Evolutionary conservation across 1,140 invertebrate species (phyloP), one percentile per base, ranked within the genome.

Genomic region (Calliopsis andreniformis): DNA sequence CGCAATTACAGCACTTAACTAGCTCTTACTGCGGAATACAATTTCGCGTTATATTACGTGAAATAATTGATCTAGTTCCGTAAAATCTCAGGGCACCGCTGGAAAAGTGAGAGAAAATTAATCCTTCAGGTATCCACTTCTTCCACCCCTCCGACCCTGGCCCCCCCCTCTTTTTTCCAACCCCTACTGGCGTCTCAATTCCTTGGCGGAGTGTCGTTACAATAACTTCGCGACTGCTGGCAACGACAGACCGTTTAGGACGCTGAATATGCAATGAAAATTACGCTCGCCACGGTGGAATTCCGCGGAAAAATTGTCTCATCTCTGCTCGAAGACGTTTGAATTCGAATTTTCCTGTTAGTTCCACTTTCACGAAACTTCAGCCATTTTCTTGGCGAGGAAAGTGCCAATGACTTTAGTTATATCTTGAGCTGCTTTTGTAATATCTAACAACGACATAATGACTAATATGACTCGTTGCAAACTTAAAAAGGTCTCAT

Each of bases 201-300:
- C 64, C 70, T 30, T 43, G 59, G 58, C 79, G 59, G 72, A 77
- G 78, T 67, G 69, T 64, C 80, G 76, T 73, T 80, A 80, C 79
- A 86, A 86, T 86, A 86, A 86, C 84, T 86, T 86, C 68, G 69
- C 76, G 77, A 82, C 84, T 86, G 82, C 84, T 86, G 84, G 72
- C 84, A 78, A 78, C 79, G 85, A 82, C 82, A 72, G 79, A 80
- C 71, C 68, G 70, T 84, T 78, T 83, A 82, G 84, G 70, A 72
- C 76, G 72, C 68, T 86, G 84, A 86, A 86, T 86, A 82, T 86
- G 84, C 82, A 86, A 86, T 78, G 79, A 76, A 82, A 86, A 86
- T 86, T 86, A 73, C 72, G 45, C 56, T 51, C 71, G 63, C 35
- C 71, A 51, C 35, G 49, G 53, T 49, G 66, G 64, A 61, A 68